Evolutionary conservation across 1,140 invertebrate species (phyloP), one percentile per base, ranked within the genome.

Genomic region (Maconellicoccus hirsutus): DNA sequence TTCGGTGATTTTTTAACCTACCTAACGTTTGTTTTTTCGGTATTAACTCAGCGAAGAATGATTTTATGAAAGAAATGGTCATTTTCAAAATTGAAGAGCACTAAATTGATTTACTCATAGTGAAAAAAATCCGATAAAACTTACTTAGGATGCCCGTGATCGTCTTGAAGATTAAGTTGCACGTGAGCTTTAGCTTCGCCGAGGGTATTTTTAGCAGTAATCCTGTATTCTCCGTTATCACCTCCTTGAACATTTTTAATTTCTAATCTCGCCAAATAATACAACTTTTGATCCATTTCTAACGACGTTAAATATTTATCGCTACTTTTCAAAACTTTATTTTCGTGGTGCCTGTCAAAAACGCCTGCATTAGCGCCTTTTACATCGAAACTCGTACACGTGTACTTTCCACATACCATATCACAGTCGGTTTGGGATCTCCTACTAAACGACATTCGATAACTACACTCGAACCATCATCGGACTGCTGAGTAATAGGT

Each of bases 391-490:
- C 16, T 16, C n/a, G n/a, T 52, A 16, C 42, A 52, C 42, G 6
- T 52, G 42, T 8, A 52, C 6, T 3, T 14, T 6, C n/a, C 21
- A 83, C 88, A 87, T 88, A 95, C 95, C 96, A 98, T 80, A 86
- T 85, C 75, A 98, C 85, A 76, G 83, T 88, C 75, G 95, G 95
- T 81, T 89, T 90, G 66, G 95, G 95, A 82, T 97, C 94, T 76
- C 93, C 94, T 75, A 93, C 92, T 78, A 96, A 89, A 84, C 93
- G 85, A 83, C 94, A 97, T 83, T 97, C 93, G 82, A 98, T 96
- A 73, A 89, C 89, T 76, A 98, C 93, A 80, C 89, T 93, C 77
- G 86, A 87, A 76, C 92, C 92, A 83, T 95, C 92, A 75, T 96
- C 93, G 73, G 89, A 91, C 84, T 98, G 95, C 81, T 91, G 87